These are phyloP conservation scores for Catotricha subobsoleta DNA, from an alignment of 2,888 invertebrate genomes.

Conservation along the genomic window DNA sequence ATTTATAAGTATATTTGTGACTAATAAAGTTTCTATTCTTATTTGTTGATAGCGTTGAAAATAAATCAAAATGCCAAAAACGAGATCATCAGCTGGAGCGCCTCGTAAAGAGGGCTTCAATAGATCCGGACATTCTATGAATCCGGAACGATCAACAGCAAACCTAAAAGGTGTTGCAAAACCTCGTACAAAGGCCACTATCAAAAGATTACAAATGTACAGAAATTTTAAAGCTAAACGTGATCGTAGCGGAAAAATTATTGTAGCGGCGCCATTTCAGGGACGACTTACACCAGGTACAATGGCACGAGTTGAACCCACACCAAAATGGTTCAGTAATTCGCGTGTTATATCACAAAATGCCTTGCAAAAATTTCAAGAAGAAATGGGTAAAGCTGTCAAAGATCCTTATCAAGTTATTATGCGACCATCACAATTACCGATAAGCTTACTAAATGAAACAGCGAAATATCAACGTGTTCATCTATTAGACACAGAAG, in stretches of 20 bases:
- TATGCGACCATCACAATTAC: slow-evolving; percentile 89
- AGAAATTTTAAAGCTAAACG: slow-evolving; percentile 91
- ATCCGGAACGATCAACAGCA: slow-evolving; percentile 67
- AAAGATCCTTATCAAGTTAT: slow-evolving; percentile 96
- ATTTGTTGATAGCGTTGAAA: neutral
- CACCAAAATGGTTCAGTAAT: slow-evolving; percentile 98
- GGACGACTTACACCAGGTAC: slow-evolving; percentile 74
- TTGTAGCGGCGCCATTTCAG: slow-evolving; percentile 92
- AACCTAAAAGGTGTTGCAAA: slow-evolving; percentile 71
- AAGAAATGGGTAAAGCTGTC: slow-evolving; percentile 83
- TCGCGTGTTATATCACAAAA: slow-evolving; percentile 90
- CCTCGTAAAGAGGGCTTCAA: slow-evolving; percentile 74
- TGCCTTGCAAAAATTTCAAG: slow-evolving; percentile 76
- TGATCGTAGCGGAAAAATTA: slow-evolving; percentile 73
- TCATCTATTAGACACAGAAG: slow-evolving; percentile 89
- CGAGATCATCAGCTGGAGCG: slow-evolving; percentile 48
- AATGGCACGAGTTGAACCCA: slow-evolving; percentile 88
- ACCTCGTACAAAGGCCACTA: slow-evolving; percentile 77
- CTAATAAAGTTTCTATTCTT: neutral
- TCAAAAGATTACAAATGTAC: slow-evolving; percentile 95
- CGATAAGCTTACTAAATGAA: slow-evolving; percentile 86
- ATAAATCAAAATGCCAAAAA: slow-evolving; percentile 47
- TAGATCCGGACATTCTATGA: slow-evolving; percentile 82
- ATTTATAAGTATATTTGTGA: neutral
- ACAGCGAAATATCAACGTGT: slow-evolving; percentile 76